Percentiles rank a stretch among this genome's conserved stretches.
These are phyloP conservation scores for Dromaius novaehollandiae DNA, from an alignment of 2,113 vertebrate genomes.

Conservation along the genomic window DNA sequence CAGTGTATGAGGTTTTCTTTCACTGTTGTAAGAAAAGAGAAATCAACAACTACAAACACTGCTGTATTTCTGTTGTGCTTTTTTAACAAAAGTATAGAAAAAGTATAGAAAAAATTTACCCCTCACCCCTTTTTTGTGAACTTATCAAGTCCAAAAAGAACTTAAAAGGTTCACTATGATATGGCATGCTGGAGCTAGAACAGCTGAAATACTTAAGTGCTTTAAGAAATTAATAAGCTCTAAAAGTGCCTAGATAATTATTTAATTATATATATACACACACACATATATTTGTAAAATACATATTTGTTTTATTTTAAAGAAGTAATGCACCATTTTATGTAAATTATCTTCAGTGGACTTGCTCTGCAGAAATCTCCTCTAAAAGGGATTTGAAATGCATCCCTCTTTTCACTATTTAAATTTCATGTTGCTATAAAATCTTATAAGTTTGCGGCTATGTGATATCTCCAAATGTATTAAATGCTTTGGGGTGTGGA, in stretches of 20 bases:
- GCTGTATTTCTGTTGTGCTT: neutral
- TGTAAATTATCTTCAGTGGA: neutral
- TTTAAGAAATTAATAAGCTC: neutral
- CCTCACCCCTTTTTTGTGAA: neutral
- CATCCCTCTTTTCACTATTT: neutral
- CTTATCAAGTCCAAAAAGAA: neutral
- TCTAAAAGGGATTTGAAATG: neutral
- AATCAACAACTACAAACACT: neutral
- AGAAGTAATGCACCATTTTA: neutral
- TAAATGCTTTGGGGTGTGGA: neutral
- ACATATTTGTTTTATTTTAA: neutral
- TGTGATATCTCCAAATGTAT: rapidly evolving
- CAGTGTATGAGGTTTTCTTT: neutral
- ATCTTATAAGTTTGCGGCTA: neutral
- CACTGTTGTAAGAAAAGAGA: neutral
- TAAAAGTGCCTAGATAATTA: neutral
- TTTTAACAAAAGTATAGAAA: neutral
- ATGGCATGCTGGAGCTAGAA: neutral
- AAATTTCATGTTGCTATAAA: neutral
- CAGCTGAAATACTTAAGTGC: neutral
- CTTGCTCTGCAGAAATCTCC: neutral
- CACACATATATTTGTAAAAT: neutral
- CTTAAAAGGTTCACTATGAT: neutral
- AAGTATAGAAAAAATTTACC: neutral
- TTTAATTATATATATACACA: neutral